Evolutionary conservation across 2,113 vertebrate genomes (phyloP), one percentile per base, ranked within the genome.

Genomic region (Erpornis zantholeuca): DNA sequence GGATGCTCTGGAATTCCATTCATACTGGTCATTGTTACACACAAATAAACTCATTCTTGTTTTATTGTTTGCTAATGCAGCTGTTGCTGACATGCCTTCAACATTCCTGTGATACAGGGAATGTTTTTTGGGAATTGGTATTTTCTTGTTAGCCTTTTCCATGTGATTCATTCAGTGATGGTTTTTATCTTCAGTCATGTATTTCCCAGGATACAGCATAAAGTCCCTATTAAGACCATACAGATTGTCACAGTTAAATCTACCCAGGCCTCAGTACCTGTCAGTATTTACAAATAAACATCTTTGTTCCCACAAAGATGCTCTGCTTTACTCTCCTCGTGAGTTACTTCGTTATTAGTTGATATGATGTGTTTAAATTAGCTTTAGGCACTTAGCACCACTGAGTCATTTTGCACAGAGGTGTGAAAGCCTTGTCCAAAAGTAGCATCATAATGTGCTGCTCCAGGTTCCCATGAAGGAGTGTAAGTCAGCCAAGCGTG

Each of bases 371-470:
- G 27, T 78, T 92, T 95, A 86, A 81, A 71, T 93, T 33, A 73
- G 11, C 52, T 65, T 33, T 52, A 86, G 52, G 56, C 44, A 66
- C 75, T 75, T 69, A 50, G 42, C 33, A n/a, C n/a, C 40, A 65
- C 40, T 84, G 31, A 87, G 56, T 70, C 61, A 68, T 63, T 75
- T 82, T 83, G 50, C 81, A 36, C 3, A 31, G 40, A 54, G 69
- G 47, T 64, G 16, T 47, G 49, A 78, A 68, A 87, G 56, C 40
- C 65, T 33, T 36, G 28, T 45, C 36, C 82, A 54, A 56, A 53
- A 68, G 27, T 3, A 89, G 65, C 38, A 42, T 17, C 2, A 0
- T 6, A 3, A 16, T 2, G 7, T 15, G 0, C 53, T 6, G 6
- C 28, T 71, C 11, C 73, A 47, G 35, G 25, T 52, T 70, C 47